Conservation (phyloP, 53 echinoderm and acorn worm genomes). For the Stichopus horrens region DNA sequence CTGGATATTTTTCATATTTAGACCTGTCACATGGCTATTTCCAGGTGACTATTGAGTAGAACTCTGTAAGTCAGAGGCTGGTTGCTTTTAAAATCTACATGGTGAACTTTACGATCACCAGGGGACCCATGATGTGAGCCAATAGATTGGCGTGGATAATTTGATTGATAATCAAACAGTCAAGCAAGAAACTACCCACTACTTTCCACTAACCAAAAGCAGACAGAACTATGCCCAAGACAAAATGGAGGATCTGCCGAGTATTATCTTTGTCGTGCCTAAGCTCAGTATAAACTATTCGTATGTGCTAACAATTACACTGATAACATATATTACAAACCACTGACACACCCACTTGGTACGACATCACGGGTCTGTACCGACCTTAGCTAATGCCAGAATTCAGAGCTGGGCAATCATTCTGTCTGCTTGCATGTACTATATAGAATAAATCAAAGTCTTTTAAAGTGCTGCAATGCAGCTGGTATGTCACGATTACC, state of each 20-base stretch:
- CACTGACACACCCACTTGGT: constrained; percentile 42
- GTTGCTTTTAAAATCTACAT: constrained; percentile 36
- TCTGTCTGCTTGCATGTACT: constrained; percentile 47
- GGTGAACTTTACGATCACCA: constrained; percentile 46
- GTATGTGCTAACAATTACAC: constrained; percentile 50
- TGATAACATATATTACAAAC: constrained; percentile 48
- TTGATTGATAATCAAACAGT: constrained; percentile 31
- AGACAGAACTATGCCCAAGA: too few species aligned
- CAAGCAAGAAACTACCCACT: constrained; percentile 20
- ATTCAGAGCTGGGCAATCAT: constrained; percentile 53
- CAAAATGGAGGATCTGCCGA: too few species aligned
- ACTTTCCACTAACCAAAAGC: too few species aligned
- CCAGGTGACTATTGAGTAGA: constrained; percentile 60
- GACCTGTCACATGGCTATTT: constrained; percentile 67
- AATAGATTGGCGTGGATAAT: constrained; percentile 46
- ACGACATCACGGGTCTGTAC: constrained; percentile 30
- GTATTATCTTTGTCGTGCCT: too few species aligned
- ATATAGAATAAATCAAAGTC: constrained; percentile 56
- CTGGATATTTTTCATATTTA: constrained; percentile 53
- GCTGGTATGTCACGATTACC: constrained; percentile 55
- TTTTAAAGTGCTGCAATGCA: constrained; percentile 50
- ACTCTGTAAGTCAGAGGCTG: constrained; percentile 56
- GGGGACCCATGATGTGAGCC: constrained; percentile 14
- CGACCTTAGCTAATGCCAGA: constrained; percentile 50
- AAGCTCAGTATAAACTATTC: constrained; percentile 18